Conservation (phyloP, 2,888 invertebrate genomes). For the Idaea aversata region DNA sequence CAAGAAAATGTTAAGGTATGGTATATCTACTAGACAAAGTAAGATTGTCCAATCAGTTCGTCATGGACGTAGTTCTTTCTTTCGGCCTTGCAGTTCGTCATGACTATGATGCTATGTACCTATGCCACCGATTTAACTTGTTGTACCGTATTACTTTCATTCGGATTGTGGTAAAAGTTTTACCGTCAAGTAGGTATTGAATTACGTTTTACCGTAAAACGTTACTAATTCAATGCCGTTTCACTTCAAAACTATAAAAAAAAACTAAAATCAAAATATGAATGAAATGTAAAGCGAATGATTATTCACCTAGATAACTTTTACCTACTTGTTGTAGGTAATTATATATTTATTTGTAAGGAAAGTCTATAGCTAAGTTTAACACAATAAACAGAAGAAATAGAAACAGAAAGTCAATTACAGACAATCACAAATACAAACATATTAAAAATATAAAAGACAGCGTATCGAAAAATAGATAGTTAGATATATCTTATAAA, state of each 20-base stretch:
- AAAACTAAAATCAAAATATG: constrained; percentile 14
- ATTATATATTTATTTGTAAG: too few relatives aligned
- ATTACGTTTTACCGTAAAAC: constrained; percentile 22
- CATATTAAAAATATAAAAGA: too few relatives aligned
- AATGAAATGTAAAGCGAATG: background rate
- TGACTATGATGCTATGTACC: background rate
- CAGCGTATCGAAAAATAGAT: too few relatives aligned
- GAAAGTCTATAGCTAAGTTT: too few relatives aligned
- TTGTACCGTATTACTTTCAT: background rate
- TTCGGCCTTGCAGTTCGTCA: background rate
- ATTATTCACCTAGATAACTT: background rate
- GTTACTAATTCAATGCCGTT: constrained; percentile 24
- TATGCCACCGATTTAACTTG: background rate
- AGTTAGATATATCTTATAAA: too few relatives aligned
- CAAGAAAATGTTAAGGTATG: too few relatives aligned
- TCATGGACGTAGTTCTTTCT: background rate
- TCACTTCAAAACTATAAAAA: constrained; percentile 17
- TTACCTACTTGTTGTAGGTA: too few relatives aligned
- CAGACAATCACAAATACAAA: too few relatives aligned
- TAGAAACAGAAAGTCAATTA: too few relatives aligned
- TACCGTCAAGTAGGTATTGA: too few relatives aligned
- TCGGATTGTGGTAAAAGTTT: background rate
- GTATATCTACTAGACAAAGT: too few relatives aligned
- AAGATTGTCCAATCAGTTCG: background rate
- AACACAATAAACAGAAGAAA: too few relatives aligned